phyloP scores from a whole-genome alignment of 2,113 vertebrate genomes.

The Gnathochromis pfefferi region DNA sequence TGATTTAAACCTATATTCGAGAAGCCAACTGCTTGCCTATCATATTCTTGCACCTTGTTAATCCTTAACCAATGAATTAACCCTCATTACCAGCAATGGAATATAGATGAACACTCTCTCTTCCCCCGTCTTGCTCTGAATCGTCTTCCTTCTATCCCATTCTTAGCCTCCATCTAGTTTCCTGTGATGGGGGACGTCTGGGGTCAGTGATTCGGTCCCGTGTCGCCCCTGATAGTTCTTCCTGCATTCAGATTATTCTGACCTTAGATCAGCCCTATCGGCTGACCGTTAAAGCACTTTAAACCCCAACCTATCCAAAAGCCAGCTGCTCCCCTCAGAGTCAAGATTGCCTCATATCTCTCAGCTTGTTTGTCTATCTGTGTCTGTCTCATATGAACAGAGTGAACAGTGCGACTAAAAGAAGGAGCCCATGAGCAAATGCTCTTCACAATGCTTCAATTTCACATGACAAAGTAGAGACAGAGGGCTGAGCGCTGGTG shows the following conservation, averaged over 20 bases:
- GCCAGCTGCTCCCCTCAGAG: constrained; percentile 49
- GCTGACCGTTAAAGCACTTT: constrained; percentile 55
- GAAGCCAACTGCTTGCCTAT: constrained; percentile 91
- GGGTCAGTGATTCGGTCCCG: constrained; percentile 91
- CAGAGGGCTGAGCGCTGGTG: constrained; percentile 22
- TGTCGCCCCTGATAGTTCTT: constrained; percentile 84
- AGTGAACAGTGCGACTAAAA: constrained; percentile 7
- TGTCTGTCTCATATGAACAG: not conserved
- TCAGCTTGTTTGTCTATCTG: constrained; percentile 28
- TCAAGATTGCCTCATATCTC: constrained; percentile 37
- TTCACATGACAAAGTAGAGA: constrained; percentile 48
- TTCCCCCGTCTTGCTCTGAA: not conserved
- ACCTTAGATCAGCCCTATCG: constrained; percentile 76
- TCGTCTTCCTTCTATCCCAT: not conserved
- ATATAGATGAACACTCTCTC: constrained; percentile 79
- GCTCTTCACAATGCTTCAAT: constrained; percentile 31
- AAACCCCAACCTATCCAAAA: constrained; percentile 12
- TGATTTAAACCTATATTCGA: constrained; percentile 91
- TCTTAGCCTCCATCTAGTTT: constrained; percentile 71
- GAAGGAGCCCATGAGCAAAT: constrained; percentile 23
- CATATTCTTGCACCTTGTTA: constrained; percentile 95
- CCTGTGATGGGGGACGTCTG: constrained; percentile 86
- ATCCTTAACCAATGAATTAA: constrained; percentile 97
- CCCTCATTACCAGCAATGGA: constrained; percentile 93
- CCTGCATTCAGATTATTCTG: constrained; percentile 86